Conservation (phyloP, 1,140 invertebrate genomes). For the Pentalonia nigronervosa region DNA sequence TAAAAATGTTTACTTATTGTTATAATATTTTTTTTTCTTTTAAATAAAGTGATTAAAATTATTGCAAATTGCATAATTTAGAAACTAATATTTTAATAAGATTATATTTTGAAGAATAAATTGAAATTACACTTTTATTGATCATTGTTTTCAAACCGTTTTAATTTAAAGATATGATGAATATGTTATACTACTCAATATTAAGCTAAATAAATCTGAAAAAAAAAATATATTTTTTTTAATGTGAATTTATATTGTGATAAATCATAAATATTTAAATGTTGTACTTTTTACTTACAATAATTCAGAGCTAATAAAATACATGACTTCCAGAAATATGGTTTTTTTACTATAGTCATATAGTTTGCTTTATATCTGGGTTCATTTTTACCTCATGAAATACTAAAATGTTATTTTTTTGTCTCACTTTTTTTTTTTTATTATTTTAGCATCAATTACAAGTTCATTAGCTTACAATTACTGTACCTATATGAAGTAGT, state of each 20-base stretch:
- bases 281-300: not conserved
- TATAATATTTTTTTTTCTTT: not conserved
- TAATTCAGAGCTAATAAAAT: not conserved
- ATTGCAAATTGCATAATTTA: not conserved
- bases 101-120: not conserved
- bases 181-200: not conserved
- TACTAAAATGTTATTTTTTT: not conserved
- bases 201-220: not conserved
- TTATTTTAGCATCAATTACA: no score
- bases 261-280: conserved; percentile 3
- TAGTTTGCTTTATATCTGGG: not conserved
- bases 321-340: not conserved
- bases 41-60: not conserved
- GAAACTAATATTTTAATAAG: not conserved
- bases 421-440: not conserved
- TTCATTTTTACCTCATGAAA: not conserved
- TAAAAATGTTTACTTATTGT: not conserved
- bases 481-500: no score
- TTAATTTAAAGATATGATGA: not conserved
- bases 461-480: no score
- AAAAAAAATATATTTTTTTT: conserved; percentile 1
- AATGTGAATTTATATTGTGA: not conserved
- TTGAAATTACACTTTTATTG: not conserved
- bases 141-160: not conserved
- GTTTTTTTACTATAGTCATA: not conserved